These are phyloP conservation scores for Palloptera scutellata DNA, from an alignment of 2,888 invertebrate species.

Conservation along the genomic window DNA sequence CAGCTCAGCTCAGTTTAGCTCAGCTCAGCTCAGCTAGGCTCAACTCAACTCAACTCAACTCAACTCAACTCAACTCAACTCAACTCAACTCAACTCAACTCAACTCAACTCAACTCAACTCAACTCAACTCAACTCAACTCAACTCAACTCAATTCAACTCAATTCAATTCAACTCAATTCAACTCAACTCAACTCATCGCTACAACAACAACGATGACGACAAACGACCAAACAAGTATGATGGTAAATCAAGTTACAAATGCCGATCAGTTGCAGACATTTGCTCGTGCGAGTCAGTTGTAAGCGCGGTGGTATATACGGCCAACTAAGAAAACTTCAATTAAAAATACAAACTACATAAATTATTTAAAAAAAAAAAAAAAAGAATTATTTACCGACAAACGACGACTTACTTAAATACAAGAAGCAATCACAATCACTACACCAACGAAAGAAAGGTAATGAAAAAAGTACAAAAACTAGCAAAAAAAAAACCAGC, in stretches of 20 bases:
- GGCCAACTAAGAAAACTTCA: conserved; percentile 26
- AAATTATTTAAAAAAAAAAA: conserved; percentile 45
- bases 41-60: conserved; percentile 4
- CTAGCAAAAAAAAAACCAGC: conserved; percentile 13
- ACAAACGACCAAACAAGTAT: conserved; percentile 43
- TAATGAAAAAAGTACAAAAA: conserved; percentile 16
- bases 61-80: conserved; percentile 4
- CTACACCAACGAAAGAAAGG: conserved; percentile 11
- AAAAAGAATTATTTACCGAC: conserved; percentile 32
- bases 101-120: conserved; percentile 1
- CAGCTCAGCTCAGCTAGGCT: not conserved
- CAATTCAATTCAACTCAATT: not conserved
- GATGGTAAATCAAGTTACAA: conserved; percentile 57
- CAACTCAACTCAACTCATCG: conserved; percentile 22
- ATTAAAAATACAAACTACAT: conserved; percentile 37
- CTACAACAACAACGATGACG: conserved; percentile 4
- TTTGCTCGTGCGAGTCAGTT: conserved; percentile 59
- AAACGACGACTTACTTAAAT: conserved; percentile 12
- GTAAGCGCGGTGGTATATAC: conserved; percentile 50
- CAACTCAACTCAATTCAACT: not conserved
- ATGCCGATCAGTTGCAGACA: conserved; percentile 60
- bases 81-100: conserved; percentile 6
- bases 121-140: conserved; percentile 5
- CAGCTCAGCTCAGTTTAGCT: conserved; percentile 1
- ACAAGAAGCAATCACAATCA: conserved; percentile 17